Conservation (phyloP, 2,888 invertebrate genomes). For the Ceriagrion tenellum region DNA sequence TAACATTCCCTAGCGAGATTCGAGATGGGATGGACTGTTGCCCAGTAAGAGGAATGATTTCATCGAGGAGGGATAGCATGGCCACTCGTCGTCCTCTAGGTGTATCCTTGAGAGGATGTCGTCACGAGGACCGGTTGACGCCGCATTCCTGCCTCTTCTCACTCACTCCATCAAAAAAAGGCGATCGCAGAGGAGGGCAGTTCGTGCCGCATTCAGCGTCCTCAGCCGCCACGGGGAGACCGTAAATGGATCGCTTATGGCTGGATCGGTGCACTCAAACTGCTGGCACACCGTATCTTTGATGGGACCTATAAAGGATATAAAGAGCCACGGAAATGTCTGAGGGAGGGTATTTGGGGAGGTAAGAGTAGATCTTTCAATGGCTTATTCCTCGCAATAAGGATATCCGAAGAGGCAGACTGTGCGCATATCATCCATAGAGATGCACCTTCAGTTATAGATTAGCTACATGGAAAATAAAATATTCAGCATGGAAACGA, state of each 20-base stretch:
- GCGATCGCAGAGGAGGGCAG: background rate
- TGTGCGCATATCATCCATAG: background rate
- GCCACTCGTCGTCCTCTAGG: background rate
- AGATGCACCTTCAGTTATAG: no score
- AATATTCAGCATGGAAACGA: no score
- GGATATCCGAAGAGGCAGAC: background rate
- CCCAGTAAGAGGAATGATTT: background rate
- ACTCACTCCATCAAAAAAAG: constrained; percentile 53
- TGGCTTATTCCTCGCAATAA: background rate
- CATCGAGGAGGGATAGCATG: background rate
- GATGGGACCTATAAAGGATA: background rate
- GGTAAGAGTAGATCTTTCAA: background rate
- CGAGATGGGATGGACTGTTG: background rate
- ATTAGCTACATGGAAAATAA: no score
- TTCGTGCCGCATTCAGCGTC: constrained; percentile 13
- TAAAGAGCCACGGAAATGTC: background rate
- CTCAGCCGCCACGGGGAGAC: background rate
- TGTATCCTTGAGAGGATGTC: constrained; percentile 19
- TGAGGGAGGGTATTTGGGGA: background rate
- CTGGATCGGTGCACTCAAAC: constrained; percentile 1
- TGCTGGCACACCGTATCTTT: background rate
- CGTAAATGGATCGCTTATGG: constrained; percentile 45
- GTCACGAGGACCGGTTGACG: constrained; percentile 40
- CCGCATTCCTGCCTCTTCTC: constrained; percentile 6
- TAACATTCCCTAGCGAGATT: background rate